Evolutionary conservation across 30 jellyfish, hydroid and myxozoan species (phyloP), one percentile per base, ranked within the genome.

Genomic region (Clytia hemisphaerica): DNA sequence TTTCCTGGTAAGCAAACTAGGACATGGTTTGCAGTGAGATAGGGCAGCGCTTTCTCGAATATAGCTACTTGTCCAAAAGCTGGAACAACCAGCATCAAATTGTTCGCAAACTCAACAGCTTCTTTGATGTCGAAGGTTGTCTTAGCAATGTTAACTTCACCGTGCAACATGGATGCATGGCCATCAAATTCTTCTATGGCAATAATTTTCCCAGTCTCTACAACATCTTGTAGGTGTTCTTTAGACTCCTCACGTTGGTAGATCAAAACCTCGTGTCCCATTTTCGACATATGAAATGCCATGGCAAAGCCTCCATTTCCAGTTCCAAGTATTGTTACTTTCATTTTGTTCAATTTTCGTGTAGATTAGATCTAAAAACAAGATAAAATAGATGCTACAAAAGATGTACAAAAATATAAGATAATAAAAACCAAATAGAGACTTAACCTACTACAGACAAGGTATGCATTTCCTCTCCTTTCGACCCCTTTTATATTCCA

Each of bases 251-350:
- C 55, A 7, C 44, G 16, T 6, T 33, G 19, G 30, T 21, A 21
- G 25, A 57, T 24, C 53, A 57, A 57, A 57, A 57, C 70, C 30
- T 57, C 70, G 30, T 57, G 70, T 9, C 70, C 70, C 53, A 57
- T 3, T 44, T 57, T 37, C 15, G 30, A 37, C 70, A 57, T 22
- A 57, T 57, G 70, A 57, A 57, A 57, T 6, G 70, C 70, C 70
- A 21, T 9, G 15, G 70, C 70, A 57, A 21, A 57, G 25, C 12
- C 70, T 5, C 70, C 70, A 57, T 57, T 57, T 6, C 70, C 70
- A 21, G 38, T 1, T 22, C 70, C 70, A 57, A 57, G 70, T 31
- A 57, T 44, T 6, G 70, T 22, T 6, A 57, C 70, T 57, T 57
- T 57, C 70, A 57, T 57, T n/a, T 14, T 21, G 25, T 7, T 57